Percentiles rank a stretch among this genome's conserved stretches.
These are phyloP conservation scores for Sardinella longiceps DNA, from an alignment of 2,797 vertebrate species.

Conservation along the genomic window DNA sequence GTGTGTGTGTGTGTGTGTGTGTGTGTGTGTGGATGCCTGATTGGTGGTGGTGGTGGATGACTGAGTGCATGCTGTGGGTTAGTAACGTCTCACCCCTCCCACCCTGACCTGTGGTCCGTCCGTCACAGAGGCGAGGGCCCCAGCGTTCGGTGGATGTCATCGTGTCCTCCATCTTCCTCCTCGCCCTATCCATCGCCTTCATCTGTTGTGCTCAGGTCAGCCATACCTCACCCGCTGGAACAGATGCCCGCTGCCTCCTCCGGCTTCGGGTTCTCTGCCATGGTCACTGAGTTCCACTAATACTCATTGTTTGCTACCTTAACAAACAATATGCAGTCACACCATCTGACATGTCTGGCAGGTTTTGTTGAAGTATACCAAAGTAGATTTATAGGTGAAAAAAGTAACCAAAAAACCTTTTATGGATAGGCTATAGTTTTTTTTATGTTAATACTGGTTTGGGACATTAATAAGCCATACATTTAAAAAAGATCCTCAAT, in stretches of 20 bases:
- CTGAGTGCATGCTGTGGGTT: background rate
- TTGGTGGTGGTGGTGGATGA: too few species aligned
- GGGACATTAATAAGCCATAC: too few species aligned
- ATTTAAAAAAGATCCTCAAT: background rate
- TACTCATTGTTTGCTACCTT: background rate
- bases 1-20: background rate
- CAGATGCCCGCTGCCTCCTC: background rate
- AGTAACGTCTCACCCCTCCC: background rate
- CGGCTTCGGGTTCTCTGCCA: background rate
- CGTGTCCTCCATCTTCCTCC: constrained; percentile 92
- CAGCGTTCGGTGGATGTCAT: constrained; percentile 98
- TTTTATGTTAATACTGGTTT: too few species aligned
- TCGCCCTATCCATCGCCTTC: constrained; percentile 93
- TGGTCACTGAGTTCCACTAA: background rate
- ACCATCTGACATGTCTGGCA: background rate
- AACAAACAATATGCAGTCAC: background rate
- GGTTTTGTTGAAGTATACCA: background rate
- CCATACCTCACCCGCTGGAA: constrained; percentile 16
- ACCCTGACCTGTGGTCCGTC: background rate
- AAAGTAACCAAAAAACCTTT: too few species aligned
- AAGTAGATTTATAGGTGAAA: background rate
- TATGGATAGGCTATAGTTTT: background rate
- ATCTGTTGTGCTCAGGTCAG: constrained; percentile 97
- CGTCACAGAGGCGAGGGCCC: constrained; percentile 88
- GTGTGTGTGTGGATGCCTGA: too few species aligned